These are phyloP conservation scores for Turdus rufiventris DNA, from an alignment of 2,113 vertebrate species.

Conservation along the genomic window DNA sequence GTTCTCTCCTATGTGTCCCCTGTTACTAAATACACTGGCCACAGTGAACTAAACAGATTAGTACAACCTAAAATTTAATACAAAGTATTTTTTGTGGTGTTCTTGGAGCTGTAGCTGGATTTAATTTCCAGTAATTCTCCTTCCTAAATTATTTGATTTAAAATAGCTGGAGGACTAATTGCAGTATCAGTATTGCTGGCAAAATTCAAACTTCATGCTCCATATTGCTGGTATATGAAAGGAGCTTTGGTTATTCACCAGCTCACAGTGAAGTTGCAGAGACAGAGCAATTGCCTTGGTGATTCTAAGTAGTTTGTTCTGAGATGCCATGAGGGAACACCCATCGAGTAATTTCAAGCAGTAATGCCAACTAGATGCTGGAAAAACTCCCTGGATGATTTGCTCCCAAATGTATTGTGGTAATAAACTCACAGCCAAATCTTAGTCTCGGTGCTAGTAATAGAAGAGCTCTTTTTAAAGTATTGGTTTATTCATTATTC, in stretches of 20 bases:
- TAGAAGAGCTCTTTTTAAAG: neutral
- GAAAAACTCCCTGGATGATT: neutral
- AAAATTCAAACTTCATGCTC: neutral
- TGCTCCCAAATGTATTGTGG: neutral
- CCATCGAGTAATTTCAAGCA: neutral
- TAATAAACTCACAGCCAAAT: neutral
- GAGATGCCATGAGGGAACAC: neutral
- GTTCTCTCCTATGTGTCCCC: neutral
- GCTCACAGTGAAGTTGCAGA: neutral
- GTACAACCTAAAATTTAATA: neutral
- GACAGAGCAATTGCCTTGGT: neutral
- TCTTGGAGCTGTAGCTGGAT: neutral
- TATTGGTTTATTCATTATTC: neutral
- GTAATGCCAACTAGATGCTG: neutral
- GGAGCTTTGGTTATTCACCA: neutral
- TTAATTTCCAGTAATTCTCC: neutral
- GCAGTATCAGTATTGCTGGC: neutral
- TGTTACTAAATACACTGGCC: neutral
- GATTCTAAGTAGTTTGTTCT: neutral
- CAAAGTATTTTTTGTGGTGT: neutral
- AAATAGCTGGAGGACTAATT: neutral
- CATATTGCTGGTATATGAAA: neutral
- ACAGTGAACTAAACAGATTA: neutral
- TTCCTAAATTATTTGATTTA: neutral
- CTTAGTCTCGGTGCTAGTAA: neutral